These are phyloP conservation scores for Cairina moschata DNA, from an alignment of 2,113 vertebrate genomes.

Conservation along the genomic window DNA sequence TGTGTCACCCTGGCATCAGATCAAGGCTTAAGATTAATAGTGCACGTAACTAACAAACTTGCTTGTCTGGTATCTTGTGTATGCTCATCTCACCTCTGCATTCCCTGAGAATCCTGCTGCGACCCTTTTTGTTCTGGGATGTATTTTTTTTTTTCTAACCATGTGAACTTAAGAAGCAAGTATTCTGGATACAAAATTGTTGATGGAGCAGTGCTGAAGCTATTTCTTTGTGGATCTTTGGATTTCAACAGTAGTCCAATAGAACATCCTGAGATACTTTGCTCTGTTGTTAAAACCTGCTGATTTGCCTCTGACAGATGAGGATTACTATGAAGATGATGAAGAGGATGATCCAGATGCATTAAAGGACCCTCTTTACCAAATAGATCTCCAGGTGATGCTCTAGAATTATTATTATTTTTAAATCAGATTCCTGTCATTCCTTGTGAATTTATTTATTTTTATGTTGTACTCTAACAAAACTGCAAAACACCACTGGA, in stretches of 20 bases:
- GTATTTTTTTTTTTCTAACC: not conserved
- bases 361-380: constrained; percentile 96
- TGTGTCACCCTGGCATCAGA: not conserved
- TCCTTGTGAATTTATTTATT: not conserved
- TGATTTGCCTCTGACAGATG: constrained; percentile 81
- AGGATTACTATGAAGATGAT: constrained; percentile 98
- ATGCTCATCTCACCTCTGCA: accelerated
- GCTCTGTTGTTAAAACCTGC: not conserved
- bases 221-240: not conserved
- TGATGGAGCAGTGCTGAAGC: not conserved
- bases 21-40: not conserved
- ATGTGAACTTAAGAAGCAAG: not conserved
- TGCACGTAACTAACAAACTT: not conserved
- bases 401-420: not conserved
- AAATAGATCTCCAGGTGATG: constrained; percentile 92
- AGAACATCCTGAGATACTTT: not conserved
- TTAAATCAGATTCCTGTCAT: not conserved
- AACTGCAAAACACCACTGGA: not conserved
- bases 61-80: not conserved
- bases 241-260: not conserved
- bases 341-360: constrained; percentile 97
- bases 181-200: not conserved
- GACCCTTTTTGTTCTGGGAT: not conserved
- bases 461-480: not conserved
- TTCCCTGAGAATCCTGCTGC: not conserved